Evolutionary conservation across 2,888 invertebrate species (phyloP).

Genomic region (Lithophane semibrunnea): DNA sequence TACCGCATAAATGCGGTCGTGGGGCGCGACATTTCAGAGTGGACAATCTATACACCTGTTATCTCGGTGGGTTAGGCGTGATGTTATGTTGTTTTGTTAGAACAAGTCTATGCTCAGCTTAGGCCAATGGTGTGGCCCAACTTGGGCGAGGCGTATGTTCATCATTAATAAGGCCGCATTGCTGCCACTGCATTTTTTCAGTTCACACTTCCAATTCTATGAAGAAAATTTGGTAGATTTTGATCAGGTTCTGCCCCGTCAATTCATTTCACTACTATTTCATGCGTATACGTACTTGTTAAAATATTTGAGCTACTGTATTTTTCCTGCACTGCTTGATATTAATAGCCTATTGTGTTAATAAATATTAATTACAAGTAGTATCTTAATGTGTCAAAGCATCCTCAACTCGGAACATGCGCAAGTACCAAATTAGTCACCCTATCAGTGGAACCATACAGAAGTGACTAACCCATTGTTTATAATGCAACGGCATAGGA

Average conservation of each 20-base stretch:
- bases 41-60: background rate
- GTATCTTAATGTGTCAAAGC: slow-evolving; percentile 1
- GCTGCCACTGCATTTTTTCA: background rate
- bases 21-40: no score
- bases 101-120: background rate
- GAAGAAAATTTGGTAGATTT: background rate
- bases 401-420: slow-evolving; percentile 19
- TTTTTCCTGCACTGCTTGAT: slow-evolving; percentile 39
- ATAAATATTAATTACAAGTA: slow-evolving; percentile 15
- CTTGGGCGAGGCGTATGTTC: background rate
- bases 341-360: slow-evolving; percentile 28
- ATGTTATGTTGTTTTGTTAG: background rate
- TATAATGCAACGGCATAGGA: slow-evolving; percentile 9
- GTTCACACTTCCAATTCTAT: background rate
- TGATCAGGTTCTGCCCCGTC: background rate
- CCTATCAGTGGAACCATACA: background rate
- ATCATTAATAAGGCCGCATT: background rate
- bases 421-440: slow-evolving; percentile 4
- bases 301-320: slow-evolving; percentile 1
- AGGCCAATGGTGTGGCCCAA: background rate
- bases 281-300: background rate
- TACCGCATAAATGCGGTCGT: no score
- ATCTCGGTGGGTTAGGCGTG: background rate
- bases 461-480: slow-evolving; percentile 21
- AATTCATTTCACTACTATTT: background rate